Evolutionary conservation across 92 coral and sea anemone species (phyloP), one percentile per base, ranked within the genome.

Genomic region (Anthopleura xanthogrammica): DNA sequence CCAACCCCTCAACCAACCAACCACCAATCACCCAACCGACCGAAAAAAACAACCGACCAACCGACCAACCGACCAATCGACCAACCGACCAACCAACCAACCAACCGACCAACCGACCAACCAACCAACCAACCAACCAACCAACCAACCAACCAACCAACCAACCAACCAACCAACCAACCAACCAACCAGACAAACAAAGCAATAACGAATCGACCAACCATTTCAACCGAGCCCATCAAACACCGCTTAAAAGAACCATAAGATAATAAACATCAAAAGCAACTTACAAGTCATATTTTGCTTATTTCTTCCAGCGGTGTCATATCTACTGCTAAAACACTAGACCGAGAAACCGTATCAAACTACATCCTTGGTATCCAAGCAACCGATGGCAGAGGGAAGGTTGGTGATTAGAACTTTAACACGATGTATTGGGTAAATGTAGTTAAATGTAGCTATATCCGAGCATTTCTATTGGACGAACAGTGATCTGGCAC

Each of bases 301-400:
- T 68, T 24, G 42, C 42, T 46, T 9, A 2, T 23, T 75, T 12
- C 6, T 80, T 58, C 20, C 54, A 95, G 98, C 64, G 98, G 98
- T 19, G 80, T 89, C 24, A 72, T 95, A 36, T 85, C 87, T 41
- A 92, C 96, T 20, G 89, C 86, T 46, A 91, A 88, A 83, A 52
- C 79, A 36, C 76, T 94, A 81, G 98, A 95, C 75, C 82, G 98
- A 64, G 98, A 95, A 80, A 76, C 91, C 14, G 80, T 85, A 46
- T 62, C 86, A 16, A 76, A 82, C 16, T 95, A 91, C 77, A 88
- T 89, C 29, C 87, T 95, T 39, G 87, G 89, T n/a, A 90, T 95
- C 68, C 93, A 88, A 68, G 96, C 98, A 11, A 94, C 91, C 39
- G 98, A 95, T 81, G 97, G 95, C 9, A 89, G 94, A 16, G 92